A percentile compares a stretch with the other conserved stretches of the same genome.
Evolutionary conservation across 2,113 vertebrate genomes (phyloP).

Genomic region (Nothocercus nigrocapillus): DNA sequence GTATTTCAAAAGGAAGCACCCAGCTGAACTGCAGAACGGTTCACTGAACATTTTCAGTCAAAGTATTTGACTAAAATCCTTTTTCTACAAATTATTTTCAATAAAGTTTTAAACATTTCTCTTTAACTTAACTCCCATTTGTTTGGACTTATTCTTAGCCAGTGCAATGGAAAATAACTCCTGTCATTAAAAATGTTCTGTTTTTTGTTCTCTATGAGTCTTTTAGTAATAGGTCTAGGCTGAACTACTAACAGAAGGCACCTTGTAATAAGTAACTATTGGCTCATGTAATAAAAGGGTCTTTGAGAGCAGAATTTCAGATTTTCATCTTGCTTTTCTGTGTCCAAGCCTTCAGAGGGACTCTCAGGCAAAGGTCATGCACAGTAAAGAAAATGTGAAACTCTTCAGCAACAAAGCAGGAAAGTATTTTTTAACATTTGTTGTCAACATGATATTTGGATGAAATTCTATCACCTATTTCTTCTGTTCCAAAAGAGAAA

Average conservation of each 20-base stretch:
- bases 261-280: neutral
- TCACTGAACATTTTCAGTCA: neutral
- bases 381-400: neutral
- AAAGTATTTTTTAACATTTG: neutral
- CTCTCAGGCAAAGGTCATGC: neutral
- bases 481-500: neutral
- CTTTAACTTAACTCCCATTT: neutral
- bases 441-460: slow-evolving; percentile 6
- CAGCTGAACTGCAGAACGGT: neutral
- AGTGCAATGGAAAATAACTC: neutral
- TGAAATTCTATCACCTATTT: neutral
- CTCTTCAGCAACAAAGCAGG: neutral
- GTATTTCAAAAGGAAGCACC: slow-evolving; percentile 10
- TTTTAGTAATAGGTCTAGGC: neutral
- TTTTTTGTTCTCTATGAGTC: neutral
- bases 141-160: neutral
- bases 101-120: neutral
- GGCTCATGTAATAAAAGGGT: neutral
- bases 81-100: slow-evolving; percentile 4
- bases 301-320: neutral
- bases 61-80: neutral
- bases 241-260: neutral
- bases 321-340: neutral
- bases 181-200: neutral
- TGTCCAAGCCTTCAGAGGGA: neutral